phyloP scores from a whole-genome alignment of 2,888 invertebrate species.

The Ormia ochracea region DNA sequence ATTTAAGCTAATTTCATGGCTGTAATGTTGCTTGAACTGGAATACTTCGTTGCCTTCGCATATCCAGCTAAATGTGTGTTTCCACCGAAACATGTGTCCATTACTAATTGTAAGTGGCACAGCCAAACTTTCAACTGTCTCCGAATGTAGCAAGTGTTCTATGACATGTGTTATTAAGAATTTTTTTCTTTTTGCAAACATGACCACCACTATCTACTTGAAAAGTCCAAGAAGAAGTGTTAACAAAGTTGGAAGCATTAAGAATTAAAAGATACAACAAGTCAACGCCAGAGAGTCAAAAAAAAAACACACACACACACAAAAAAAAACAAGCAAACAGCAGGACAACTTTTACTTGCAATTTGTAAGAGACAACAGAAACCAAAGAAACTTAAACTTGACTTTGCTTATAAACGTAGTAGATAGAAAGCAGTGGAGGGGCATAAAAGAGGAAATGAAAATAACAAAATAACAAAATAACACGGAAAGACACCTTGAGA shows the following conservation, averaged over 20 bases:
- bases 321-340: background rate
- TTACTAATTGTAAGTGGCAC: slow-evolving; percentile 46
- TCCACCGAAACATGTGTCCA: slow-evolving; percentile 21
- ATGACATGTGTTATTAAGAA: slow-evolving; percentile 51
- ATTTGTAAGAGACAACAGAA: slow-evolving; percentile 28
- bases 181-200: slow-evolving; percentile 2
- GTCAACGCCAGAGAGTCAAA: slow-evolving; percentile 1
- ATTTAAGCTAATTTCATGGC: slow-evolving; percentile 50
- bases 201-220: slow-evolving; percentile 44
- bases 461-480: background rate
- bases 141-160: slow-evolving; percentile 53
- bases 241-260: slow-evolving; percentile 41
- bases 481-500: slow-evolving; percentile 50
- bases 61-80: background rate
- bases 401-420: slow-evolving; percentile 45
- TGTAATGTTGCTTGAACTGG: slow-evolving; percentile 4
- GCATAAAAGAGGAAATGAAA: background rate
- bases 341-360: slow-evolving; percentile 1
- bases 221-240: slow-evolving; percentile 37
- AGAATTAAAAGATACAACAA: background rate
- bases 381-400: slow-evolving; percentile 60
- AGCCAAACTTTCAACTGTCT: slow-evolving; percentile 56
- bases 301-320: background rate
- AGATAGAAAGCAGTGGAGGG: background rate
- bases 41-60: background rate